A percentile compares a stretch with the other conserved stretches of the same genome.
Evolutionary conservation across 2,113 vertebrate species (phyloP).

Genomic region (Trichomycterus rosablanca): DNA sequence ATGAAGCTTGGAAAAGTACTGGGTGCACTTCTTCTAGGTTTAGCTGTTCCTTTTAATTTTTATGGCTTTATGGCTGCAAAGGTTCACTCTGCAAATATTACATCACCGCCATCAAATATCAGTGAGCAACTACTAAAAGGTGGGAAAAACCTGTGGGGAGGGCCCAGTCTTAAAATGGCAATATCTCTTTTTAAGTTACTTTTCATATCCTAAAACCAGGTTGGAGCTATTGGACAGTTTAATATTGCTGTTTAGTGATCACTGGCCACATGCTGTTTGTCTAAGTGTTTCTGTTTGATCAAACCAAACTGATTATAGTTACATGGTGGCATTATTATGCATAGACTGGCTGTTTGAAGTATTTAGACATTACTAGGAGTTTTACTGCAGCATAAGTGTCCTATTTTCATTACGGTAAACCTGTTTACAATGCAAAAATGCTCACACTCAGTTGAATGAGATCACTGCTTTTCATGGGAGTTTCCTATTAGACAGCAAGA

Average conservation of each 20-base stretch:
- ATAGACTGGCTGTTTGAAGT: too few species aligned
- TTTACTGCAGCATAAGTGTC: neutral
- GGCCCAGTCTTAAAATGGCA: too few species aligned
- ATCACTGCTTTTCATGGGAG: slow-evolving; percentile 5
- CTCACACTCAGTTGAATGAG: neutral
- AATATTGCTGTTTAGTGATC: too few species aligned
- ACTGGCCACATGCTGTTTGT: too few species aligned
- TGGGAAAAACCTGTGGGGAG: too few species aligned
- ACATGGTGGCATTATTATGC: too few species aligned
- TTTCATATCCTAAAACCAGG: too few species aligned
- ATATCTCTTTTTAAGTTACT: too few species aligned
- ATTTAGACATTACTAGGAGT: too few species aligned
- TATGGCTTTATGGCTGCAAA: slow-evolving; percentile 36
- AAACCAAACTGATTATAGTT: too few species aligned
- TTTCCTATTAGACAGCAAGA: slow-evolving; percentile 8
- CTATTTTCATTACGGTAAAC: neutral
- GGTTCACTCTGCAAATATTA: slow-evolving; percentile 35
- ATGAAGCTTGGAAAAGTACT: slow-evolving; percentile 28
- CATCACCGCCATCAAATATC: slow-evolving; percentile 38
- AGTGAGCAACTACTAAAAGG: slow-evolving; percentile 21
- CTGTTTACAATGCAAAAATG: neutral
- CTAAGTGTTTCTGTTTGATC: too few species aligned
- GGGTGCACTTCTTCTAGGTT: slow-evolving; percentile 29
- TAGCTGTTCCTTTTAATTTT: slow-evolving; percentile 25
- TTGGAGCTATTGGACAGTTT: too few species aligned